A percentile compares a stretch with the other conserved stretches of the same genome.
Conservation (phyloP, 2,797 vertebrate genomes). For the Chloroceryle amazona region DNA sequence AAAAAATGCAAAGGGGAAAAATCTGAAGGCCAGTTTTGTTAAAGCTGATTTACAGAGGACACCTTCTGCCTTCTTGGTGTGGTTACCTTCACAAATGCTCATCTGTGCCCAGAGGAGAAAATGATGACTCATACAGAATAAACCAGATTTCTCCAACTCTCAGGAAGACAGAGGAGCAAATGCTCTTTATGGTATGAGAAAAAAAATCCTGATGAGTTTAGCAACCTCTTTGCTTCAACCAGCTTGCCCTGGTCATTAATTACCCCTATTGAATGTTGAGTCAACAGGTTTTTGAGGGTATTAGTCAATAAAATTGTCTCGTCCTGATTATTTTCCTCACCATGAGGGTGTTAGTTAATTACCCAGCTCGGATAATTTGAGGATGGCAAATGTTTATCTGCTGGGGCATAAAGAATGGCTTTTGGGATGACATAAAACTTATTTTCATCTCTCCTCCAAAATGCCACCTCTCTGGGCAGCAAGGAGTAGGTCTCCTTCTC, state of each 20-base stretch:
- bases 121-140: background rate
- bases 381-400: background rate
- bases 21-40: background rate
- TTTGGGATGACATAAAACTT: accelerated
- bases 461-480: background rate
- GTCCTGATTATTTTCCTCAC: background rate
- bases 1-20: background rate
- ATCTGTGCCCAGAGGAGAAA: background rate
- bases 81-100: background rate
- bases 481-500: background rate
- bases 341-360: background rate
- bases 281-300: background rate
- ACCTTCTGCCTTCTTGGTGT: background rate
- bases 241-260: background rate
- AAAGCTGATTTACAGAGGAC: background rate
- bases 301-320: background rate
- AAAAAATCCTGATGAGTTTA: background rate
- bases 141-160: background rate
- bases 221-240: background rate
- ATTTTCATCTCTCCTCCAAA: background rate
- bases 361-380: background rate
- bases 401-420: background rate
- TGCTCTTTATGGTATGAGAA: background rate
- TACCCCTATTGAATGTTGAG: background rate
- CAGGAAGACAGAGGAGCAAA: background rate